These are phyloP conservation scores for Epinephelus awoara DNA, from an alignment of 2,797 vertebrate genomes.

Conservation along the genomic window DNA sequence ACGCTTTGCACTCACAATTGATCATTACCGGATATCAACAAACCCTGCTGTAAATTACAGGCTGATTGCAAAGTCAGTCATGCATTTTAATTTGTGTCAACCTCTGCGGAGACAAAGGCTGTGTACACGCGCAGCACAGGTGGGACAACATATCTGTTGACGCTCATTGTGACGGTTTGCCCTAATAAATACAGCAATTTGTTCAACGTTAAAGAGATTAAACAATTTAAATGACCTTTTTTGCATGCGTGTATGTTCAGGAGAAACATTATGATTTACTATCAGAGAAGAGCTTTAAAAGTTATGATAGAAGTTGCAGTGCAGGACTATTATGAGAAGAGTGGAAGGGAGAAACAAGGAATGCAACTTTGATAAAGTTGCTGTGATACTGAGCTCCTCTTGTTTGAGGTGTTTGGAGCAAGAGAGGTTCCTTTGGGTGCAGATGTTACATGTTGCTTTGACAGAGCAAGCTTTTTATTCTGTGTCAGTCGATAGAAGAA, in stretches of 20 bases:
- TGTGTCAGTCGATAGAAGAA: background rate
- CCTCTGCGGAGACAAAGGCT: conserved; percentile 11
- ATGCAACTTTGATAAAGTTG: background rate
- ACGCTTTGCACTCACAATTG: conserved; percentile 32
- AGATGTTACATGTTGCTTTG: background rate
- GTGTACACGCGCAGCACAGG: background rate
- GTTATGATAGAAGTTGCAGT: background rate
- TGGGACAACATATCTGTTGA: background rate
- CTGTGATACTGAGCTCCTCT: background rate
- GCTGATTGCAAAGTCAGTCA: conserved; percentile 44
- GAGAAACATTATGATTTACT: background rate
- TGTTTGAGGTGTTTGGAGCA: background rate
- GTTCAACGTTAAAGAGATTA: background rate
- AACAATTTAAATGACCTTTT: background rate
- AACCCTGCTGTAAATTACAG: conserved; percentile 38
- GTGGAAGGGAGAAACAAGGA: background rate
- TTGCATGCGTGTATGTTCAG: background rate
- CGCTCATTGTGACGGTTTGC: background rate
- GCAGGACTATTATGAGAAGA: background rate
- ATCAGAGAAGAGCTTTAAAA: background rate
- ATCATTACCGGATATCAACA: conserved; percentile 50
- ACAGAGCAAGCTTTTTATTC: background rate
- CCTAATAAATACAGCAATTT: background rate
- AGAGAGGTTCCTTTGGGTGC: background rate
- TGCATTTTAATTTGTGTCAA: conserved; percentile 38